Percentiles rank a stretch among this genome's conserved stretches.
phyloP scores from a whole-genome alignment of 2,113 vertebrate genomes.

The Aix galericulata region DNA sequence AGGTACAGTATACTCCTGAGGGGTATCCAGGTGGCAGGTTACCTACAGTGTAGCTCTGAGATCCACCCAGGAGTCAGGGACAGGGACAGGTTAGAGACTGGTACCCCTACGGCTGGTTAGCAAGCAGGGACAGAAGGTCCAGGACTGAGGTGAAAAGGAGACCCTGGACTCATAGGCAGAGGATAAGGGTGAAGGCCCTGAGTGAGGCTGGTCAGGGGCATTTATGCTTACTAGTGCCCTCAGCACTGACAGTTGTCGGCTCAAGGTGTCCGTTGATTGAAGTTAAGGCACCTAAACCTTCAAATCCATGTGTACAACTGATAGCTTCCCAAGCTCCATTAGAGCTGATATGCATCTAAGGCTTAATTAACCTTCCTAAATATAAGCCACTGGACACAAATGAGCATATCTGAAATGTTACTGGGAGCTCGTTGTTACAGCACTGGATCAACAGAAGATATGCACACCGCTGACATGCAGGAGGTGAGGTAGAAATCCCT shows the following conservation, averaged over 20 bases:
- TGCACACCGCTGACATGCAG: not conserved
- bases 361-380: not conserved
- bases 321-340: not conserved
- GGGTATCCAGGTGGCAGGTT: not conserved
- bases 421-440: not conserved
- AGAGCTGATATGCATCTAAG: not conserved
- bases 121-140: not conserved
- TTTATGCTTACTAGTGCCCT: not conserved
- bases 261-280: not conserved
- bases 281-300: not conserved
- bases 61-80: not conserved
- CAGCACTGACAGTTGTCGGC: not conserved
- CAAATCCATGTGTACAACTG: rapidly evolving
- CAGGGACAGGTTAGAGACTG: not conserved
- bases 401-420: not conserved
- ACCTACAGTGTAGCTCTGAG: not conserved
- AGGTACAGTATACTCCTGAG: not conserved
- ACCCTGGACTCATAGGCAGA: not conserved
- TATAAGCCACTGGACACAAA: rapidly evolving
- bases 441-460: not conserved
- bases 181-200: rapidly evolving
- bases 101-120: rapidly evolving
- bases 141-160: not conserved
- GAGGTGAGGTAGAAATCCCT: not conserved
- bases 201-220: rapidly evolving